Base-by-base conservation (phyloP, 2,797 vertebrate genomes). In the Siniperca undulata region DNA sequence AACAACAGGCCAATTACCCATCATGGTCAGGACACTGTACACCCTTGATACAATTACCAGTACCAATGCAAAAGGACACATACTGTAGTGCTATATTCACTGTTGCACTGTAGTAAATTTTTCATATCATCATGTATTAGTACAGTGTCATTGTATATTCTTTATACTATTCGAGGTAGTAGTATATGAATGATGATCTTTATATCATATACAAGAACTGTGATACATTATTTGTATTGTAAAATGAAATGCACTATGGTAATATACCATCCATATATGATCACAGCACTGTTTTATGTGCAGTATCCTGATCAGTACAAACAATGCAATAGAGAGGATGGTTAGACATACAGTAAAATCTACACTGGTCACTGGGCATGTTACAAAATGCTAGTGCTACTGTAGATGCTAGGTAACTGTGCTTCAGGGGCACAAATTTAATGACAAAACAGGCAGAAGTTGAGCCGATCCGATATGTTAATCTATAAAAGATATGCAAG, bases 1-100 rank as follows among this genome's bases (percentile, higher is more conserved):
- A 83, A 58, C 84, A 90, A 77, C 76, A 78, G 44, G 62, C 64
- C 52, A 82, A 86, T 91, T 81, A 83, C 36, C 38, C 48, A 81
- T 77, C 71, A 72, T 61, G 72, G 55, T 58, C 64, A 52, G 36
- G 56, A 60, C 71, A 60, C 36, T 27, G 27, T 27, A 27, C n/a
- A 48, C 11, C 7, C 7, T 10, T 27, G 4, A 65, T 17, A 44
- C 6, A 42, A 59, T 42, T 38, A 22, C 27, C 8, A 66, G 11
- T 12, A 61, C 12, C 16, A 20, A 50, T 46, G 38, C 22, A 56
- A 70, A 42, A 36, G 4, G 10, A 64, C 40, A 19, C 2, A 66
- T 6, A 13, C 4, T 61, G 4, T n/a, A 34, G 12, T 42, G 46
- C 16, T 52, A 16, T 48, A 34, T 62, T 36, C 22, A 12, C 61